Evolutionary conservation across 1,140 invertebrate genomes (phyloP), one percentile per base, ranked within the genome.

Genomic region (Drosophila bifasciata): DNA sequence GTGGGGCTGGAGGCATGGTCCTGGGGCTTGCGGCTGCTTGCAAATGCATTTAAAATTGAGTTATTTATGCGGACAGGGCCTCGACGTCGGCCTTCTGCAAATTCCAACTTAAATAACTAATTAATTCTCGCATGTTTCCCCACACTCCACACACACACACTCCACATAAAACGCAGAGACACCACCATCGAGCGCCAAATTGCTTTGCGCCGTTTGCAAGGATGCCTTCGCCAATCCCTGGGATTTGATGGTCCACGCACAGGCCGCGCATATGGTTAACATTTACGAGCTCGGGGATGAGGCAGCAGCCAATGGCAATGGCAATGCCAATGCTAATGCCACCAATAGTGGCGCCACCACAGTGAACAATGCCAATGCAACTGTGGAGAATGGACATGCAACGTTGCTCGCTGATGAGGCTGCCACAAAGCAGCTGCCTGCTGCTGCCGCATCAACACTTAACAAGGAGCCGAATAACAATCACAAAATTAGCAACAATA

Each of bases 241-340:
- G 95, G 95, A 96, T 91, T 91, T 96, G 74, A 96, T 96, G 95
- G 95, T 96, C 15, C 95, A 96, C 90, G 95, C 95, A 61, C 95
- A 96, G 85, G 94, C 95, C 21, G 95, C 95, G 44, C 95, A 96
- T 91, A 96, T 96, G 95, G 93, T 96, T 90, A 96, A 96, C 92
- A 96, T 96, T 80, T 96, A 96, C 92, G 95, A 96, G 92, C 92
- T 96, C 64, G 94, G 94, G 64, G 81, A 91, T 92, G 78, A 92
- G 75, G 75, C 63, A 57, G 55, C 61, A 48, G 68, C 66, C 53
- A 43, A 8, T 32, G 40, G 79, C 81, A 36, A 83, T 40, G 57
- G 5, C 32, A 69, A n/a, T n/a, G 68, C 63, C 52, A 43, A 5
- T 32, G 40, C 79, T 80, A 36, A 83, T 40, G 57, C 7, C 32